phyloP scores from a whole-genome alignment of 2,113 vertebrate genomes.

The Motacilla alba region DNA sequence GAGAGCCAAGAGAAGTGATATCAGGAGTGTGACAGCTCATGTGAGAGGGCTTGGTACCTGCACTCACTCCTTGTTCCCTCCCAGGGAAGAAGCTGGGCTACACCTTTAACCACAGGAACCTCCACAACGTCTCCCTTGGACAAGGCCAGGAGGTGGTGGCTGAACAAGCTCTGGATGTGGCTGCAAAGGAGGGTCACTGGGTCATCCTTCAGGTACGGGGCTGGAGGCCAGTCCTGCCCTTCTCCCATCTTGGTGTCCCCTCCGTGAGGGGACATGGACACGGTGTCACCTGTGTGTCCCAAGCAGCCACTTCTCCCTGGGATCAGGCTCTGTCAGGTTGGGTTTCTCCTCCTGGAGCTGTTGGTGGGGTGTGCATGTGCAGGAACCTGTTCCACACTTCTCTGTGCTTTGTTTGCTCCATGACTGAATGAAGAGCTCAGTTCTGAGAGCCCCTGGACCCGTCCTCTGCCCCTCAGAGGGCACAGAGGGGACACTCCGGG shows the following conservation, averaged over 20 bases:
- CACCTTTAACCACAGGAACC: conserved; percentile 88
- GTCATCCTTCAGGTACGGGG: conserved; percentile 88
- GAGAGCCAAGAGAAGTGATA: background rate
- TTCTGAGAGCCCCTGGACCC: background rate
- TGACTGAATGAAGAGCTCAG: background rate
- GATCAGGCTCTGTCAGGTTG: fast-evolving
- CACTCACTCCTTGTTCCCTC: background rate
- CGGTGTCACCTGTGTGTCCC: background rate
- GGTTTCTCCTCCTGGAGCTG: background rate
- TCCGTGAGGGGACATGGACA: background rate
- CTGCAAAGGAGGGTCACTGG: conserved; percentile 90
- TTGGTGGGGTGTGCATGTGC: background rate
- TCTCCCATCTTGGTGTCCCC: background rate
- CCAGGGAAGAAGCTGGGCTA: conserved; percentile 90
- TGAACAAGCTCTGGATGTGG: conserved; percentile 83
- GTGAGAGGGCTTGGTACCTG: background rate
- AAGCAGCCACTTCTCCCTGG: background rate
- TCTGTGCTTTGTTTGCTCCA: background rate
- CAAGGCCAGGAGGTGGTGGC: conserved; percentile 93
- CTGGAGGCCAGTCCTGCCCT: background rate
- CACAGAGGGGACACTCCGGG: fast-evolving
- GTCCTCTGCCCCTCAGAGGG: background rate
- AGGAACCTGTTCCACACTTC: background rate
- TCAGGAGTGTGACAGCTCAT: background rate
- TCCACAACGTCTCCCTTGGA: conserved; percentile 93